Evolutionary conservation across 2,797 vertebrate genomes (phyloP).

Genomic region (Molossus alvarezi): DNA sequence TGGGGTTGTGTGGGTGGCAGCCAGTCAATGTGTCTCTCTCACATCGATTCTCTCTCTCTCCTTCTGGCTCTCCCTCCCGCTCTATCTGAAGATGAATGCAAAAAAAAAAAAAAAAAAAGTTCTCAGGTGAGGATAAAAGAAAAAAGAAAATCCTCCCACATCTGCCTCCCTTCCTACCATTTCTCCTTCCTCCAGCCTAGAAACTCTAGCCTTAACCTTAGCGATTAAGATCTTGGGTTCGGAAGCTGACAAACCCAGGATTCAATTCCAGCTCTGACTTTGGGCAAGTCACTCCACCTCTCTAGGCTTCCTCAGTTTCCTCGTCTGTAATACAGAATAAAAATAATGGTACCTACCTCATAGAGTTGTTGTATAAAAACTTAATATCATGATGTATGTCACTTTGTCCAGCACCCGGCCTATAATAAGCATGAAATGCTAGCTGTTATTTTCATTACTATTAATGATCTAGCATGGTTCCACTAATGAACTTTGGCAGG

Average conservation of each 20-base stretch:
- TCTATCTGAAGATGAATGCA: too few species aligned
- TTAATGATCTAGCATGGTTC: conserved; percentile 54
- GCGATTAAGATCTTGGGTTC: not conserved
- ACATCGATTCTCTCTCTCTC: too few species aligned
- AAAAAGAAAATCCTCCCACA: not conserved
- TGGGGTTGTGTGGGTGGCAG: too few species aligned
- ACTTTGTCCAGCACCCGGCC: not conserved
- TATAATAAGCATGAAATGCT: not conserved
- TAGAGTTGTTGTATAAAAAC: not conserved
- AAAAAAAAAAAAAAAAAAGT: too few species aligned
- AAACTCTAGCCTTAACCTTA: conserved; percentile 45
- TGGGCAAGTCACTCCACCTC: conserved; percentile 26
- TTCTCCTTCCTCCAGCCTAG: conserved; percentile 7
- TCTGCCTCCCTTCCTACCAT: not conserved
- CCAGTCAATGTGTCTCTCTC: too few species aligned
- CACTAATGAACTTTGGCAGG: not conserved
- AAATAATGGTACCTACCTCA: not conserved
- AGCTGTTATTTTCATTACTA: conserved; percentile 13
- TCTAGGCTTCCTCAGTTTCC: conserved; percentile 63
- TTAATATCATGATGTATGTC: not conserved
- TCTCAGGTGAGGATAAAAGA: too few species aligned
- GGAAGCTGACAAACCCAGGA: not conserved
- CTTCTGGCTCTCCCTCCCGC: too few species aligned
- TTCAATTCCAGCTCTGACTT: conserved; percentile 34
- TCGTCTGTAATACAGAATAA: conserved; percentile 44